Conservation (phyloP, 2,113 vertebrate species). For the Dipodomys stephensi region DNA sequence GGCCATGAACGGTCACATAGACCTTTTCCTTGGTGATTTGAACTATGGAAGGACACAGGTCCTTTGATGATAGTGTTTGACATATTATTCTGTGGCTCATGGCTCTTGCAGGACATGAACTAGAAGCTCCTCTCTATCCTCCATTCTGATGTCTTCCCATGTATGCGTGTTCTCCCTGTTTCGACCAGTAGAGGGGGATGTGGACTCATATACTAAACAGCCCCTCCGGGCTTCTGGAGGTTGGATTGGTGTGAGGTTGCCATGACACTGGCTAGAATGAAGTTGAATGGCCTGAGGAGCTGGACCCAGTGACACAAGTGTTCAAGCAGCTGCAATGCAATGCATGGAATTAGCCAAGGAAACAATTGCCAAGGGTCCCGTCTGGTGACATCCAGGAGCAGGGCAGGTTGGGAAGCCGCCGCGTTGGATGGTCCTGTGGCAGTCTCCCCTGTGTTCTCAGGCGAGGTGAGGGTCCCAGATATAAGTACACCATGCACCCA, state of each 20-base stretch:
- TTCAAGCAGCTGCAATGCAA: neutral
- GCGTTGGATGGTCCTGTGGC: neutral
- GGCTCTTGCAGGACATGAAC: neutral
- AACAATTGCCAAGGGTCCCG: neutral
- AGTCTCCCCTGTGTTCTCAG: neutral
- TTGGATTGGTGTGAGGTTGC: neutral
- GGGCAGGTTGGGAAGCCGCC: neutral
- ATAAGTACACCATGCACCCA: neutral
- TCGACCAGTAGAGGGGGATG: slow-evolving; percentile 77
- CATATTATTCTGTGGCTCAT: neutral
- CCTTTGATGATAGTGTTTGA: neutral
- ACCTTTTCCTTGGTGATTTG: neutral
- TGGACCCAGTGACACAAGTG: neutral
- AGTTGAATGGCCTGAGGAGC: fast-evolving
- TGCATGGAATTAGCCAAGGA: neutral
- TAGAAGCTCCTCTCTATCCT: neutral
- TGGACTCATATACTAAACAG: slow-evolving; percentile 55
- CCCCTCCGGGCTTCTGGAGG: neutral
- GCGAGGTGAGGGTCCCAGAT: neutral
- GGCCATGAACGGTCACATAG: neutral
- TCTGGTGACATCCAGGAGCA: neutral
- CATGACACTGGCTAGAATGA: neutral
- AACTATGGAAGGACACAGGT: neutral
- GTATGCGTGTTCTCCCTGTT: neutral
- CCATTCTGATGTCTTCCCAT: neutral